Percentiles rank a stretch among this genome's conserved stretches.
Conservation (phyloP, 2,888 invertebrate species). For the Pterostichus madidus region DNA sequence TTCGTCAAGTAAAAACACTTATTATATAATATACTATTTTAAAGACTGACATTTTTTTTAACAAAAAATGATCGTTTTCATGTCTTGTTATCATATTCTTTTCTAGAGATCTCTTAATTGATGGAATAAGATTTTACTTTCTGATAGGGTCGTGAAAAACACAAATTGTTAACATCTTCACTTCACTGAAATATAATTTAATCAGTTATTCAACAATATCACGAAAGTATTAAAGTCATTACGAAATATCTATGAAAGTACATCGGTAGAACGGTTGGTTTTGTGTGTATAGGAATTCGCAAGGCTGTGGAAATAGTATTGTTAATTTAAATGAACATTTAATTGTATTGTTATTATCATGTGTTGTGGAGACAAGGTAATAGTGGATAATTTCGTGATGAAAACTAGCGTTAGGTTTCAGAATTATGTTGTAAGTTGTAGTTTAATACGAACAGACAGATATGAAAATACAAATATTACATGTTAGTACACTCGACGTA, state of each 20-base stretch:
- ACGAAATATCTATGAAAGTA: neutral
- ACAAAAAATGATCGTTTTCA: too few species aligned
- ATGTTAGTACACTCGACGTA: neutral
- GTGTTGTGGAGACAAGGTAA: conserved; percentile 27
- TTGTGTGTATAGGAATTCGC: neutral
- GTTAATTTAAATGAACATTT: conserved; percentile 51
- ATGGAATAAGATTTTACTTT: too few species aligned
- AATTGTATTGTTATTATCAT: conserved; percentile 42
- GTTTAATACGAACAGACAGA: conserved; percentile 25
- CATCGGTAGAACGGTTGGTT: neutral
- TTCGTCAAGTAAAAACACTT: too few species aligned
- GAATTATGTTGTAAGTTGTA: conserved; percentile 48
- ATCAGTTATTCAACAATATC: too few species aligned
- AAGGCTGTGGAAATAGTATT: conserved; percentile 1
- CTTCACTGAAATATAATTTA: too few species aligned
- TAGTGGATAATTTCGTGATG: conserved; percentile 42
- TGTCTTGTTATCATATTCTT: too few species aligned
- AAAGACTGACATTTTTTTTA: too few species aligned
- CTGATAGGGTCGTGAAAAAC: too few species aligned
- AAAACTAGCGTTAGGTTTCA: conserved; percentile 46
- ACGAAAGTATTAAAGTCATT: too few species aligned
- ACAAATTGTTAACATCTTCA: too few species aligned
- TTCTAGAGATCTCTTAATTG: too few species aligned
- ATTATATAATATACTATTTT: too few species aligned
- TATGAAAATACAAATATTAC: conserved; percentile 41